Evolutionary conservation across 1,140 invertebrate genomes (phyloP).

Genomic region (Philaenus spumarius): DNA sequence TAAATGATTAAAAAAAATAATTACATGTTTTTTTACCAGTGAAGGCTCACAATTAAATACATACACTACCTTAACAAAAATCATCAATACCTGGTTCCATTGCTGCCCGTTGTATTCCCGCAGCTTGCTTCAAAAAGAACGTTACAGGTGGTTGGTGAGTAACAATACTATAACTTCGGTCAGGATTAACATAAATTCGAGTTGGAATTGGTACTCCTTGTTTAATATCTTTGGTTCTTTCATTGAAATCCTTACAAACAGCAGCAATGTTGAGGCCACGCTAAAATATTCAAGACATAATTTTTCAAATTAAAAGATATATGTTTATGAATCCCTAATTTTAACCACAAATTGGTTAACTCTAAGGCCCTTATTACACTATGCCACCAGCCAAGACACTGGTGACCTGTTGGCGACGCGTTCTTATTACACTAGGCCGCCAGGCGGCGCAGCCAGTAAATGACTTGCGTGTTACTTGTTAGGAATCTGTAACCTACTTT

Average conservation of each 20-base stretch:
- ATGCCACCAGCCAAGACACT: no score
- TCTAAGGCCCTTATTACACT: no score
- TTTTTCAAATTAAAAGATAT: no score
- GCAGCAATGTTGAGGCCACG: slow-evolving; percentile 91
- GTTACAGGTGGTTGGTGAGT: slow-evolving; percentile 79
- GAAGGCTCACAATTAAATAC: not conserved
- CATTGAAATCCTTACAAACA: slow-evolving; percentile 99
- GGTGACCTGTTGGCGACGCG: no score
- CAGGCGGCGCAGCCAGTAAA: no score
- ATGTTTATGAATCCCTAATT: no score
- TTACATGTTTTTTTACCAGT: slow-evolving; percentile 2
- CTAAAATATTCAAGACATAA: slow-evolving; percentile 44
- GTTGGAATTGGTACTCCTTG: slow-evolving; percentile 85
- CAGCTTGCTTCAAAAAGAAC: slow-evolving; percentile 91
- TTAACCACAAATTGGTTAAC: no score
- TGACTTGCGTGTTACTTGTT: no score
- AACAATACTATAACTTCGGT: slow-evolving; percentile 75
- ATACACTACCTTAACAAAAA: not conserved
- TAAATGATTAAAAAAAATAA: slow-evolving; percentile 16
- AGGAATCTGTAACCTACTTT: no score
- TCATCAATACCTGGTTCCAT: slow-evolving; percentile 61
- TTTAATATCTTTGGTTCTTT: slow-evolving; percentile 86
- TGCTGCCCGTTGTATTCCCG: slow-evolving; percentile 77
- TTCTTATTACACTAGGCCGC: no score
- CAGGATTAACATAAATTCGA: slow-evolving; percentile 72